phyloP scores from a whole-genome alignment of 2,113 vertebrate genomes.

The Atlantisia rogersi region DNA sequence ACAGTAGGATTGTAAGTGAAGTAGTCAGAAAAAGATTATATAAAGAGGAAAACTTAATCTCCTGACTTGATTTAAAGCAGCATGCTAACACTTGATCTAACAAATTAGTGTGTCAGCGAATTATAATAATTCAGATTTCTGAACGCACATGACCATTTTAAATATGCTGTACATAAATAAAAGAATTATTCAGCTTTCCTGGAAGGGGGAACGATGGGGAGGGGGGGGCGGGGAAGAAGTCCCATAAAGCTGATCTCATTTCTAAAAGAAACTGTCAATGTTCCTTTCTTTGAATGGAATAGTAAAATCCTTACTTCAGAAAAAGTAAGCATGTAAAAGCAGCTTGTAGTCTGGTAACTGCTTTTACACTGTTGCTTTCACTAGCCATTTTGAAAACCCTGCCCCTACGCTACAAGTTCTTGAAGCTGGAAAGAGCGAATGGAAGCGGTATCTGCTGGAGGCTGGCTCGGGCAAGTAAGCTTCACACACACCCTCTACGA shows the following conservation, averaged over 20 bases:
- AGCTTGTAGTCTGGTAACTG: not conserved
- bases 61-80: not conserved
- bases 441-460: not conserved
- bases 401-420: not conserved
- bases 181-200: not conserved
- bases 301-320: not conserved
- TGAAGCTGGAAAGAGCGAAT: not conserved
- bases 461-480: not conserved
- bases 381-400: not conserved
- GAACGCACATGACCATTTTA: not conserved
- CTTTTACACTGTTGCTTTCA: not conserved
- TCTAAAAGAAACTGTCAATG: not conserved
- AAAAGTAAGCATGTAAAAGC: not conserved
- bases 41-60: not conserved
- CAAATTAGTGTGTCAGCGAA: not conserved
- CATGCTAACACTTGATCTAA: not conserved
- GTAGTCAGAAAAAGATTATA: not conserved
- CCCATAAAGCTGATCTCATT: not conserved
- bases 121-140: not conserved
- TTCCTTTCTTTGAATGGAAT: not conserved
- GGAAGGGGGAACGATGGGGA: rapidly evolving
- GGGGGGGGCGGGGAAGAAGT: no score
- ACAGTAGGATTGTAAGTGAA: not conserved
- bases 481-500: not conserved
- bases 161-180: not conserved